Base-by-base conservation (phyloP, 2,113 vertebrate species). In the Poicephalus gulielmi region DNA sequence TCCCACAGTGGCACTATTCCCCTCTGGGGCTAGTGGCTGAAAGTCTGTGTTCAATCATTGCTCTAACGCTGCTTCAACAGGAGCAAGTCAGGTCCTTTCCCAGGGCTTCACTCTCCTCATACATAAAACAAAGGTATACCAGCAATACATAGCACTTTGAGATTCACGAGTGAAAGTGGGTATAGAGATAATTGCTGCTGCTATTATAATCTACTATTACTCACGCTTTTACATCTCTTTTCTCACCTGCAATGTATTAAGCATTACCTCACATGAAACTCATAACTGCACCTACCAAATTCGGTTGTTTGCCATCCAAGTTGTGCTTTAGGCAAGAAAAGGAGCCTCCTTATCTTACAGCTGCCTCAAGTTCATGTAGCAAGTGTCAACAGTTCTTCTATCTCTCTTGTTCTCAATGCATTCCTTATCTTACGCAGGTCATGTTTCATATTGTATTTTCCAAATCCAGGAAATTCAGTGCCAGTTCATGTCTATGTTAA, bases 311-410 rank as follows among this genome's bases (percentile, higher is more conserved):
- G 73, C 80, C 86, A 92, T 84, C 35, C 10, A 44, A 70, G 37
- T 13, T 53, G 28, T 19, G 60, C 69, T 92, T 86, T 49, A 67
- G 77, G 80, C 68, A 94, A 91, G 47, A 76, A 86, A 92, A 96
- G 30, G 46, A 70, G 18, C 46, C 28, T 70, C 11, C 0, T 10
- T 76, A 77, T 81, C 59, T 88, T 77, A 83, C 22, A 64, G 41
- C 49, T 70, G 68, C 27, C 66, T 92, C 31, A 17, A 77, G 74
- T 17, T 77, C 33, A 63, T 7, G 18, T 62, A 91, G 69, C 41
- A 69, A 90, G 31, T 10, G 47, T 43, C 71, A 94, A 23, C 77
- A 94, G 60, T n/a, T 86, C 81, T 84, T 69, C 86, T 53, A 39
- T n/a, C 53, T 82, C 18, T 84, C 66, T 81, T 81, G 27, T 63